Evolutionary conservation across 2,113 vertebrate genomes (phyloP), one percentile per base, ranked within the genome.

Genomic region (Haemorhous mexicanus): DNA sequence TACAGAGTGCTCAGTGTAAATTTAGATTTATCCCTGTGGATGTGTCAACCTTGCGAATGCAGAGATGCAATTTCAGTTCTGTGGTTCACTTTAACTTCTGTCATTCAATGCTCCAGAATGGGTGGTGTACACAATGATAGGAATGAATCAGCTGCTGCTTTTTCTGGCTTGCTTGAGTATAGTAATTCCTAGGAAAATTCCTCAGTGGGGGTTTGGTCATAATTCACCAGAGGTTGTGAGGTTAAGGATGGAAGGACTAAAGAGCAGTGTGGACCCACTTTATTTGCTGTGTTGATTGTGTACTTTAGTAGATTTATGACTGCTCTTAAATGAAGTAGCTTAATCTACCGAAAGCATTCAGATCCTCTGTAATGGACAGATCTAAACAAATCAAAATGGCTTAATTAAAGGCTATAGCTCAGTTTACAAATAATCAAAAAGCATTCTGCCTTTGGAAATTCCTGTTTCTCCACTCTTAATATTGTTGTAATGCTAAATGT

Each of bases 11-110:
- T 13, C 4, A 30, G 14, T 3, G 3, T 84, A 93, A 92, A 94
- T 73, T 86, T 89, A 93, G 85, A 81, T 94, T 94, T 97, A 82
- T 87, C 83, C 80, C 58, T 66, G 85, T 92, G 27, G 49, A 67
- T 76, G 66, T 66, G 64, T 59, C 79, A 96, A 90, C 76, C 83
- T 68, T 93, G 46, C 6, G 17, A 84, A 86, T 35, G 37, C 7
- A 82, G 94, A 89, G 77, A 87, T 63, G 83, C 16, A 22, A 73
- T 93, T 96, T 64, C 81, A 76, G 52, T 87, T 94, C 86, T 93
- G 69, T 76, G 68, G 73, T 89, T 97, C 47, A 39, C 49, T 94
- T 96, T 91, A 39, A 93, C 44, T 87, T 95, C 55, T 89, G 77
- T 80, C 52, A 46, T 64, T 62, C 52, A 58, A 33, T 18, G 6